phyloP scores from a whole-genome alignment of 2,113 vertebrate species.

The Bubalus kerabau region DNA sequence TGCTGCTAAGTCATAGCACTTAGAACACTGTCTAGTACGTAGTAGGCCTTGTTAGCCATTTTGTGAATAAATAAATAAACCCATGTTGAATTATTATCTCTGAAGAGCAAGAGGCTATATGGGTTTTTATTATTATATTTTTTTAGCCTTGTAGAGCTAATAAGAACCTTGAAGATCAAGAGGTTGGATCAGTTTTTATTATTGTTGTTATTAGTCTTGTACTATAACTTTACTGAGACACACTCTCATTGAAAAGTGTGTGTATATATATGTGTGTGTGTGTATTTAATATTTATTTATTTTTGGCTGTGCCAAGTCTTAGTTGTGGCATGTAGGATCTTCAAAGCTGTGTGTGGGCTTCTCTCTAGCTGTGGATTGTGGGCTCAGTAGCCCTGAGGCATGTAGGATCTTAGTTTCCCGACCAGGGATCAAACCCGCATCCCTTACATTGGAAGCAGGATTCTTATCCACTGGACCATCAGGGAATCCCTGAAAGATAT shows the following conservation, averaged over 20 bases:
- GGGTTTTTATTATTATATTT: not conserved
- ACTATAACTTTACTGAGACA: not conserved
- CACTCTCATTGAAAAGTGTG: not conserved
- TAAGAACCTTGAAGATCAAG: not conserved
- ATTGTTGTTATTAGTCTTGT: not conserved
- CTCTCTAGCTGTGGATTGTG: not conserved
- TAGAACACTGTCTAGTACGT: not conserved
- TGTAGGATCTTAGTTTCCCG: not conserved
- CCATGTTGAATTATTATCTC: not conserved
- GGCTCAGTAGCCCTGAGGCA: not conserved
- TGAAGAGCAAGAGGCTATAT: not conserved
- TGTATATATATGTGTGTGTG: accelerated
- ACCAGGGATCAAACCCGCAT: not conserved
- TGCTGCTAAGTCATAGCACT: not conserved
- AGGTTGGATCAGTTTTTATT: not conserved
- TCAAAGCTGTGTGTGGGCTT: not conserved
- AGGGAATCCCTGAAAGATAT: not conserved
- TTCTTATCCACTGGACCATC: not conserved
- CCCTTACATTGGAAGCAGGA: not conserved
- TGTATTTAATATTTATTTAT: not conserved
- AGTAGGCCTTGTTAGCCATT: not conserved
- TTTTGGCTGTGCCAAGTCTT: not conserved
- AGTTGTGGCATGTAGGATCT: not conserved
- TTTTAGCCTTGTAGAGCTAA: not conserved
- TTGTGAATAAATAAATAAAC: not conserved